A percentile compares a stretch with the other conserved stretches of the same genome.
Conservation (phyloP, 2,888 invertebrate genomes). For the Nineta flava region DNA sequence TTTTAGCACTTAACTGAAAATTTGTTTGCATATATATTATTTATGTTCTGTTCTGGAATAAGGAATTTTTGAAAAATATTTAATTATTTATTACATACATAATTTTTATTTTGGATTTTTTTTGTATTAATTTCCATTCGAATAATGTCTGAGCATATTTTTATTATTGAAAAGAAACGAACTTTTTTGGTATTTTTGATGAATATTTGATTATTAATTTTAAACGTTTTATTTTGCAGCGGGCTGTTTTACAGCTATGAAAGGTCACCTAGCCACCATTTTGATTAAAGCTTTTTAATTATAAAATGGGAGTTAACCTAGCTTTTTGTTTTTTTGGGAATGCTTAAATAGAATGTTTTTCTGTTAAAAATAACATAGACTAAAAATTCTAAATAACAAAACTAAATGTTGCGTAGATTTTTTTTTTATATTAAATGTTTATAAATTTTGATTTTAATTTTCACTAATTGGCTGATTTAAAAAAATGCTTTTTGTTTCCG, state of each 20-base stretch:
- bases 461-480: too few species aligned
- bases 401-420: too few species aligned
- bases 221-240: slow-evolving; percentile 1
- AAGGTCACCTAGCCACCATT: slow-evolving; percentile 2
- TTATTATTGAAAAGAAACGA: not conserved
- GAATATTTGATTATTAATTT: slow-evolving; percentile 1
- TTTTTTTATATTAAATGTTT: too few species aligned
- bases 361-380: not conserved
- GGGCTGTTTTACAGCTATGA: slow-evolving; percentile 5
- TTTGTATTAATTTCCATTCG: not conserved
- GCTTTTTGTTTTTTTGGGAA: not conserved
- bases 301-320: slow-evolving; percentile 1
- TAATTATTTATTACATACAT: too few species aligned
- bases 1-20: too few species aligned
- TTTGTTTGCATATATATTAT: too few species aligned
- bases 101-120: too few species aligned
- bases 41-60: too few species aligned
- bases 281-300: not conserved
- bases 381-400: too few species aligned
- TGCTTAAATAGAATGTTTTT: not conserved
- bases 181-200: not conserved
- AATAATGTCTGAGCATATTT: not conserved
- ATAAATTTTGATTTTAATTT: too few species aligned
- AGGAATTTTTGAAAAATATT: too few species aligned
- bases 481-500: too few species aligned